phyloP scores from a whole-genome alignment of 1,140 invertebrate genomes.

The Drosophila asahinai region DNA sequence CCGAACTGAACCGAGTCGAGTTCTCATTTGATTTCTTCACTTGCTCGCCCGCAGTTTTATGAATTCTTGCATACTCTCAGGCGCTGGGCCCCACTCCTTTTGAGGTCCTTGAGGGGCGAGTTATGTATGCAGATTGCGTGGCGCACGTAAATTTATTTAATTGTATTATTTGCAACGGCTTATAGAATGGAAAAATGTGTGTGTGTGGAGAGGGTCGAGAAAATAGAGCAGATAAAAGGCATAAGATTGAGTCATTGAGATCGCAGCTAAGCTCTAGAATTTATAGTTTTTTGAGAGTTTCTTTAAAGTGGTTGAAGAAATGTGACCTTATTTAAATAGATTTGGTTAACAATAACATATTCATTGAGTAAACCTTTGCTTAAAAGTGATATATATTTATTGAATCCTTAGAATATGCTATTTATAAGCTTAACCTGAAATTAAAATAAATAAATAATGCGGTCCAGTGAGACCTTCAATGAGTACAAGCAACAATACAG shows the following conservation, averaged over 20 bases:
- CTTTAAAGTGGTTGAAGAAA: too few relatives aligned
- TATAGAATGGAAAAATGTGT: conserved; percentile 33
- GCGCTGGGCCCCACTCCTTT: conserved; percentile 27
- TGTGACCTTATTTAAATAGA: too few relatives aligned
- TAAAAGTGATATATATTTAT: too few relatives aligned
- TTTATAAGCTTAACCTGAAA: too few relatives aligned
- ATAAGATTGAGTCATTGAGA: conserved; percentile 9
- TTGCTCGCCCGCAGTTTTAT: conserved; percentile 41
- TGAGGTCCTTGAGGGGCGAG: conserved; percentile 7
- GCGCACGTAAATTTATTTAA: conserved; percentile 78
- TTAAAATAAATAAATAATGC: too few relatives aligned
- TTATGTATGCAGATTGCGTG: conserved; percentile 81
- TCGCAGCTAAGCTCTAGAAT: neutral
- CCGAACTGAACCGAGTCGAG: conserved; percentile 19
- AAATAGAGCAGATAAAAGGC: conserved; percentile 6
- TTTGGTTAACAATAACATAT: too few relatives aligned
- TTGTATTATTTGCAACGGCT: conserved; percentile 60
- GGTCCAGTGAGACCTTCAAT: neutral
- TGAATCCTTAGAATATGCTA: too few relatives aligned
- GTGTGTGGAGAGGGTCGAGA: neutral
- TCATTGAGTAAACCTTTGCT: too few relatives aligned
- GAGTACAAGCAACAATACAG: too few relatives aligned
- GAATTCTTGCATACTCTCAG: conserved; percentile 66
- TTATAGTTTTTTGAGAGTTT: neutral
- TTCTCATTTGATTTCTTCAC: conserved; percentile 57